These are phyloP conservation scores for Poecile atricapillus DNA, from an alignment of 2,113 vertebrate species.

Conservation along the genomic window DNA sequence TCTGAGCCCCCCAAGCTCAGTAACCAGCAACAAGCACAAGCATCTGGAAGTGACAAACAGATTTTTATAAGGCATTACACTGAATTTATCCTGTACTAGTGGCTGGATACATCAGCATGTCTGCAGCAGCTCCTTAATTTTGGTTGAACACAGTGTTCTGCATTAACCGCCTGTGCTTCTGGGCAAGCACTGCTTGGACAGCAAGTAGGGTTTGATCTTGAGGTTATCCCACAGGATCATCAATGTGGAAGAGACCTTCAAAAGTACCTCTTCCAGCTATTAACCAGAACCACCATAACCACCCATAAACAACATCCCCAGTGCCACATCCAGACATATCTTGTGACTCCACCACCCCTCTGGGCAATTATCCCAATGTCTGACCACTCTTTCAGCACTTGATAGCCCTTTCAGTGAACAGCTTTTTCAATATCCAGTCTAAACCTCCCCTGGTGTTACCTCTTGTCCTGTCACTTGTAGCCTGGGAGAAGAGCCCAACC, in stretches of 20 bases:
- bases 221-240: neutral
- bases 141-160: neutral
- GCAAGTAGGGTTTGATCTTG: neutral
- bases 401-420: neutral
- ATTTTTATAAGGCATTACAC: constrained; percentile 13
- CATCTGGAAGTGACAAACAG: constrained; percentile 25
- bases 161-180: neutral
- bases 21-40: neutral
- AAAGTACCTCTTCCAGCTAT: neutral
- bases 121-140: neutral
- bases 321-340: neutral
- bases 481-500: neutral
- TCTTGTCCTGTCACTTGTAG: neutral
- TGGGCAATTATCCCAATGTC: neutral
- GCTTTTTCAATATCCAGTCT: neutral
- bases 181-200: neutral
- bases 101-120: neutral
- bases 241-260: neutral
- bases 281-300: neutral
- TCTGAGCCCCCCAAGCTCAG: neutral
- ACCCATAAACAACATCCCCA: neutral
- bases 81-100: neutral
- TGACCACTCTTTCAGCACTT: neutral
- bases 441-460: neutral
- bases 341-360: neutral